Percentiles rank a stretch among this genome's conserved stretches.
Evolutionary conservation across 2,797 vertebrate species (phyloP).

Genomic region (Phataginus tricuspis): DNA sequence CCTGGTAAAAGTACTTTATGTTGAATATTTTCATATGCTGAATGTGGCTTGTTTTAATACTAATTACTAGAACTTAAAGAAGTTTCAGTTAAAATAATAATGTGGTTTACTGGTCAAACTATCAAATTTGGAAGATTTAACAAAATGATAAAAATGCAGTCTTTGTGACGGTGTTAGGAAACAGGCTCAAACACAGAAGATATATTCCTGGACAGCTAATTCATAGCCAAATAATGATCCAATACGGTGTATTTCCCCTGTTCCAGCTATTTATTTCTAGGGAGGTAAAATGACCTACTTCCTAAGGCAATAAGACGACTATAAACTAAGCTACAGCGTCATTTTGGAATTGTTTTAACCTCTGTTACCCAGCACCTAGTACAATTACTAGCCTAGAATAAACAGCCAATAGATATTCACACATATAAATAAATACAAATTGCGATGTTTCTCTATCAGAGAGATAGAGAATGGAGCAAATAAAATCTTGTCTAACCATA

Average conservation of each 20-base stretch:
- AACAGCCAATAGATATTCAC: background rate
- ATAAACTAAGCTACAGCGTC: background rate
- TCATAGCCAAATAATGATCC: background rate
- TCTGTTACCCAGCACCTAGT: background rate
- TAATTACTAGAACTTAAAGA: background rate
- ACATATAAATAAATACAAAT: background rate
- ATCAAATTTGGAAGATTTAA: conserved; percentile 8
- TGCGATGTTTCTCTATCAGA: conserved; percentile 3
- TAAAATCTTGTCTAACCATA: background rate
- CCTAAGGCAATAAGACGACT: background rate
- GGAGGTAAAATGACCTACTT: background rate
- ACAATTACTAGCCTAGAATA: background rate
- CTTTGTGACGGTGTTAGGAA: background rate
- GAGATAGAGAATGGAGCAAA: conserved; percentile 12
- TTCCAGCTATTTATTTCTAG: background rate
- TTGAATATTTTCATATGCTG: background rate
- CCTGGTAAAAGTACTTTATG: background rate
- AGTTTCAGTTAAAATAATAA: background rate
- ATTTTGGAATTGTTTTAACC: background rate
- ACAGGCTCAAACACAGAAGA: background rate
- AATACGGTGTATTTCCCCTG: background rate
- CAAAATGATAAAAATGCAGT: background rate
- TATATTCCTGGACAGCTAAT: background rate
- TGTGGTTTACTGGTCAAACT: background rate
- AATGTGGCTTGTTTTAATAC: background rate